These are phyloP conservation scores for Struthidea cinerea DNA, from an alignment of 2,113 vertebrate genomes.

Conservation along the genomic window DNA sequence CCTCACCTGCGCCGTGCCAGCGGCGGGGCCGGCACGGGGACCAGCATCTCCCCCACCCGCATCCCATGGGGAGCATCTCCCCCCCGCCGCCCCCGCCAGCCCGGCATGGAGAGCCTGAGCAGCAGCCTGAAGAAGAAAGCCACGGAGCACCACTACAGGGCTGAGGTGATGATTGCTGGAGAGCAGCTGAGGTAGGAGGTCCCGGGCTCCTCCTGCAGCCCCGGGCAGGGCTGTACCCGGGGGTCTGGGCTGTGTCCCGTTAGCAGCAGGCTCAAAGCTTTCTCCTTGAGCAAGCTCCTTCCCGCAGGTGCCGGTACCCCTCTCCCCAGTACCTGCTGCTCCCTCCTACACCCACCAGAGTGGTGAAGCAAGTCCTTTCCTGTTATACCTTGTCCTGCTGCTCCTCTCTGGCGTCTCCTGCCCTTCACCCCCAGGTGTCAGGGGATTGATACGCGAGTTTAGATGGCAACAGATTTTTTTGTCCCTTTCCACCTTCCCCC, in stretches of 20 bases:
- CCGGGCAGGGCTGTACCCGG: not conserved
- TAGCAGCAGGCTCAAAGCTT: not conserved
- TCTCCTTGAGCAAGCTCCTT: not conserved
- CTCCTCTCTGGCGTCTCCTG: not conserved
- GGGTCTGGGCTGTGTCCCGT: not conserved
- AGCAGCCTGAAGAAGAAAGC: slow-evolving; percentile 71
- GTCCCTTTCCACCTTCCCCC: not conserved
- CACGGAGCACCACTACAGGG: slow-evolving; percentile 73
- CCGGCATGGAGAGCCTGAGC: slow-evolving; percentile 72
- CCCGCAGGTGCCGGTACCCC: not conserved
- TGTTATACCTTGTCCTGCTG: not conserved
- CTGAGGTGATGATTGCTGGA: slow-evolving; percentile 84
- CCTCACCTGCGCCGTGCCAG: not conserved
- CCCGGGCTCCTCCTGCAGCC: not conserved
- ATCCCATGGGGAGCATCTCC: not conserved
- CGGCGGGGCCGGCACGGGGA: not conserved
- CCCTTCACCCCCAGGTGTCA: not conserved
- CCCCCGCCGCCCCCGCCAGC: not conserved
- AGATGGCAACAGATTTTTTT: not conserved
- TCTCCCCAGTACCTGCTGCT: not conserved
- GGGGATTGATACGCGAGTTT: not conserved
- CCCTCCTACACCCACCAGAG: not conserved
- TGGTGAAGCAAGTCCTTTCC: not conserved
- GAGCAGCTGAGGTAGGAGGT: slow-evolving; percentile 83
- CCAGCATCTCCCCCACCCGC: rapidly evolving